A percentile compares a stretch with the other conserved stretches of the same genome.
phyloP scores from a whole-genome alignment of 2,797 vertebrate species.

The Pangasius mekongensis region DNA sequence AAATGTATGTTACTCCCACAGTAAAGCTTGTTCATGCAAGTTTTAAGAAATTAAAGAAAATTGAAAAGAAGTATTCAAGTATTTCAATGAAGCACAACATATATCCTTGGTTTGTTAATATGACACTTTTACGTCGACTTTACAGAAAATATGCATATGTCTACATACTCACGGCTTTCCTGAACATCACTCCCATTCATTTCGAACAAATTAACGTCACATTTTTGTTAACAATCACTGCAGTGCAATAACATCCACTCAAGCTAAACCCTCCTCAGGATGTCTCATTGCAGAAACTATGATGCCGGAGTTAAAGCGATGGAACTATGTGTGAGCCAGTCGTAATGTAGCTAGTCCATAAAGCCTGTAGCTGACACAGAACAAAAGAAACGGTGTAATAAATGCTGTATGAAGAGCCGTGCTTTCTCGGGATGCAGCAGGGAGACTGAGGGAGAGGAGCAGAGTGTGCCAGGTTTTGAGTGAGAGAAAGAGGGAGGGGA shows the following conservation, averaged over 20 bases:
- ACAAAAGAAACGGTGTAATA: conserved; percentile 38
- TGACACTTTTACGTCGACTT: not conserved
- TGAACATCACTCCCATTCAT: conserved; percentile 37
- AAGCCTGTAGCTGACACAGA: conserved; percentile 39
- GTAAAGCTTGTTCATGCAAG: not conserved
- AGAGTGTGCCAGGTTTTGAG: conserved; percentile 58
- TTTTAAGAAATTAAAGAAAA: not conserved
- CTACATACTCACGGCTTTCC: conserved; percentile 59
- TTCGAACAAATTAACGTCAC: conserved; percentile 38
- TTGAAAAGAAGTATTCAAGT: not conserved
- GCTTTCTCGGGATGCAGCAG: conserved; percentile 70
- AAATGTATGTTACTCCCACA: not conserved
- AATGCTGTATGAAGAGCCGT: conserved; percentile 35
- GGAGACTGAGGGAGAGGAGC: conserved; percentile 55
- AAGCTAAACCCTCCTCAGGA: conserved; percentile 31
- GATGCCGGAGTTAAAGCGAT: not conserved
- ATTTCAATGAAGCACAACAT: not conserved
- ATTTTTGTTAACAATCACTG: conserved; percentile 37
- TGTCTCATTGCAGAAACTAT: conserved; percentile 8
- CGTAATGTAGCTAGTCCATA: not conserved
- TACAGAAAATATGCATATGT: not conserved
- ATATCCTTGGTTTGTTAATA: not conserved
- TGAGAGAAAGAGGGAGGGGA: conserved; percentile 41
- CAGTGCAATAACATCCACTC: conserved; percentile 43
- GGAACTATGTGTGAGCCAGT: not conserved